Base-by-base conservation (phyloP, 2,888 invertebrate genomes). In the Mythimna vitellina region DNA sequence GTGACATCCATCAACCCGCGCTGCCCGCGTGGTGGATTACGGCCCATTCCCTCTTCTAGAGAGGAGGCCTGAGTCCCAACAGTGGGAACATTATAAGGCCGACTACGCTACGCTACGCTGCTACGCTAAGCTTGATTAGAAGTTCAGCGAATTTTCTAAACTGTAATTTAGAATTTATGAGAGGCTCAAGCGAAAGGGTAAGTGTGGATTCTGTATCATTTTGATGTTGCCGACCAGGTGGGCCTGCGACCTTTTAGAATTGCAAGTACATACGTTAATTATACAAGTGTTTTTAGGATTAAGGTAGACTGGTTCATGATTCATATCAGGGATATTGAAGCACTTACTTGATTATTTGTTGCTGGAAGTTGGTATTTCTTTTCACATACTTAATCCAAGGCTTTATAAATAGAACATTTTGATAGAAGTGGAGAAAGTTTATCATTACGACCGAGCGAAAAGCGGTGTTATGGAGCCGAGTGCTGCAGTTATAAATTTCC, bases 191-290 rank as follows among this genome's bases (percentile, higher is more conserved):
- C 65, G 22, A 81, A 83, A 78, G 82, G 80, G 75, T 76, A 78
- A 72, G 78, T 73, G 71, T 70, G 76, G 74, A 75, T 70, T 76
- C 73, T 65, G 68, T 73, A 79, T 82, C 82, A 82, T 81, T 85
- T 74, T 69, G 80, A 81, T 75, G 83, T 80, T 70, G 76, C 63
- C 69, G 25, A 49, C 53, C 82, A 86, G 82, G 78, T 80, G 84
- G 70, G 22, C 58, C 12, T 14, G 70, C 63, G 70, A 82, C 76
- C 81, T 81, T 84, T 80, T 67, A 65, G 70, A 86, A 79, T 84
- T 83, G 80, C 58, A 58, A 22, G 14, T 14, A 42, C 17, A 46
- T 79, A 83, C 63, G 67, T 79, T 74, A 77, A 78, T 76, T 56
- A 38, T 53, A 77, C 64, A 72, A 72, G 73, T 58, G 65, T 35